A percentile compares a stretch with the other conserved stretches of the same genome.
Evolutionary conservation across 2,113 vertebrate species (phyloP).

Genomic region (Pachycephala philippinensis): DNA sequence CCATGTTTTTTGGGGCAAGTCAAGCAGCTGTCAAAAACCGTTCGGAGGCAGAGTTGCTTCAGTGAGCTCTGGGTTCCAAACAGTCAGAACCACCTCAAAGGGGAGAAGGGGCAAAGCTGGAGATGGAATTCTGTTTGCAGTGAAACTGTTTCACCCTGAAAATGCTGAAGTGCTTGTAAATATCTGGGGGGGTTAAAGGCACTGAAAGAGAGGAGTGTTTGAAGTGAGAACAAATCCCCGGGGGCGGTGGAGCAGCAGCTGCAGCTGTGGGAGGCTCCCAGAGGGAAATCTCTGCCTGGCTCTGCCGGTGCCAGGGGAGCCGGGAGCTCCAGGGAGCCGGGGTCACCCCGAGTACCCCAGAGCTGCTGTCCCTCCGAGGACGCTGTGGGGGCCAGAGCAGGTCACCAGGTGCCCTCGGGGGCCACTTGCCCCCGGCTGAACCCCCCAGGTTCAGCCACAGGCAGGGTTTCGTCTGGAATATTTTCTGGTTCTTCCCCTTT

Average conservation of each 20-base stretch:
- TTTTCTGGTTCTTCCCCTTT: neutral
- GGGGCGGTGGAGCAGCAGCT: neutral
- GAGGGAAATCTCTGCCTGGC: neutral
- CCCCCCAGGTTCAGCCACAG: too few species aligned
- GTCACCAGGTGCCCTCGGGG: neutral
- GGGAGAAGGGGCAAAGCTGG: neutral
- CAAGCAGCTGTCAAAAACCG: neutral
- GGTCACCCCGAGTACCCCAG: accelerated
- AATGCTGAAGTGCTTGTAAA: neutral
- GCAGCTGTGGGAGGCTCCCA: neutral
- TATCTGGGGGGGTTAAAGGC: neutral
- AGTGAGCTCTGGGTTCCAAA: neutral
- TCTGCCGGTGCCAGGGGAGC: neutral
- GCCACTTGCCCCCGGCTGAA: neutral
- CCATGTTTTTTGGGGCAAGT: neutral
- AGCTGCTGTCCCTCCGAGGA: neutral
- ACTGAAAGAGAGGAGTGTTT: neutral
- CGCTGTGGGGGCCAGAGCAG: neutral
- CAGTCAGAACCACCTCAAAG: accelerated
- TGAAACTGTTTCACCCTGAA: neutral
- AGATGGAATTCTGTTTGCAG: neutral
- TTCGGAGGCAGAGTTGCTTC: accelerated
- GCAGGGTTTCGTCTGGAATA: accelerated
- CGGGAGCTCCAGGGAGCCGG: neutral
- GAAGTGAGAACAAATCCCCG: neutral